These are phyloP conservation scores for Artemia franciscana DNA, from an alignment of 1,140 invertebrate species.

Conservation along the genomic window DNA sequence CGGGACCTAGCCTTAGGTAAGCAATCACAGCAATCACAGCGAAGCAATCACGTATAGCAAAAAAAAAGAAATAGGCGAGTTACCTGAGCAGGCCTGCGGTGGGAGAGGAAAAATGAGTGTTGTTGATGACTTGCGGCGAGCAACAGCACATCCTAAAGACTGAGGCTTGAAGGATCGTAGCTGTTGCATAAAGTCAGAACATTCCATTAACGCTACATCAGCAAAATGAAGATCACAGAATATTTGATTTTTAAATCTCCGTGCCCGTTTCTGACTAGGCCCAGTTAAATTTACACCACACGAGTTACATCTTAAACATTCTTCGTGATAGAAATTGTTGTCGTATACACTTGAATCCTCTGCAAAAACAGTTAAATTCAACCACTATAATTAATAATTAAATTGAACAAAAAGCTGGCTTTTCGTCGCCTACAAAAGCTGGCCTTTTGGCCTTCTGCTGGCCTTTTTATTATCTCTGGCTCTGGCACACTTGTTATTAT, in stretches of 20 bases:
- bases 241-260: slow-evolving; percentile 56
- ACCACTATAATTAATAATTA: no score
- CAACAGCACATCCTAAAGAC: slow-evolving; percentile 75
- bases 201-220: slow-evolving; percentile 85
- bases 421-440: neutral
- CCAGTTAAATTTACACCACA: slow-evolving; percentile 76
- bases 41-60: no score
- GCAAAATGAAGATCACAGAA: slow-evolving; percentile 73
- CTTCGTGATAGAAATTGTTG: slow-evolving; percentile 86
- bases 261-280: slow-evolving; percentile 55
- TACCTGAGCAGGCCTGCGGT: slow-evolving; percentile 79
- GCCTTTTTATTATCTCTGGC: neutral
- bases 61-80: slow-evolving; percentile 12
- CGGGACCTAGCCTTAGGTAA: no score
- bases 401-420: neutral
- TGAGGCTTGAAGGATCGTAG: slow-evolving; percentile 82
- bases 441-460: neutral
- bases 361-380: slow-evolving; percentile 24
- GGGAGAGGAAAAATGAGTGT: slow-evolving; percentile 79
- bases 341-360: slow-evolving; percentile 70
- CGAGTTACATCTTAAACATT: slow-evolving; percentile 80
- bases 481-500: no score
- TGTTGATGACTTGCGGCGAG: slow-evolving; percentile 68
- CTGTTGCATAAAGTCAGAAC: slow-evolving; percentile 87
- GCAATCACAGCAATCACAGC: no score